Evolutionary conservation across 1,140 invertebrate genomes (phyloP).

Genomic region (Glomeris maerens): DNA sequence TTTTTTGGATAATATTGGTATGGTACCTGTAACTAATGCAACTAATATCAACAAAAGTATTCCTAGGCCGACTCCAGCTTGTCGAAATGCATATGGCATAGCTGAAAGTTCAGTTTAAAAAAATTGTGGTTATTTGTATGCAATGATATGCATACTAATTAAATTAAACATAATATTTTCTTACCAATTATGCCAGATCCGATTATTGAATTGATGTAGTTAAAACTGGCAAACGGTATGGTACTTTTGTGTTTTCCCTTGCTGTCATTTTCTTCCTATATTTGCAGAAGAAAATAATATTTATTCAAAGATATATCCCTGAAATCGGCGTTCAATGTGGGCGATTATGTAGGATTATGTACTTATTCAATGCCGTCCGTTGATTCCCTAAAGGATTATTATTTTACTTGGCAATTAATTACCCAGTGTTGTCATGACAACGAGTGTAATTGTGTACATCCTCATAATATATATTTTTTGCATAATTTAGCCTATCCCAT

Average conservation of each 20-base stretch:
- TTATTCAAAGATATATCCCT: no score
- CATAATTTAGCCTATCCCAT: no score
- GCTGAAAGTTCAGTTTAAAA: slow-evolving; percentile 31
- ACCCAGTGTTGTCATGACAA: no score
- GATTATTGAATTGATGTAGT: slow-evolving; percentile 86
- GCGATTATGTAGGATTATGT: no score
- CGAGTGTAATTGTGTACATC: no score
- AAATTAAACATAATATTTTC: not conserved
- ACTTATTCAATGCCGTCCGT: no score
- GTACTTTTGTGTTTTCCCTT: slow-evolving; percentile 35
- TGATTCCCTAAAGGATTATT: no score
- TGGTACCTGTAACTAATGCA: slow-evolving; percentile 48
- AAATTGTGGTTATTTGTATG: not conserved
- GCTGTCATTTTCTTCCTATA: no score
- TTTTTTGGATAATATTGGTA: not conserved
- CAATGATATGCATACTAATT: not conserved
- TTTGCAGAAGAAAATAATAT: no score
- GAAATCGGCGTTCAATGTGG: no score
- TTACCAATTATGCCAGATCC: slow-evolving; percentile 77
- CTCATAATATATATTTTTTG: no score
- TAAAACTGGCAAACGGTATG: slow-evolving; percentile 68
- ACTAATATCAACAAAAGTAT: slow-evolving; percentile 56
- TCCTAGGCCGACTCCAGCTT: slow-evolving; percentile 65
- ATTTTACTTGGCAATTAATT: no score
- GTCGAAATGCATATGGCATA: slow-evolving; percentile 65